These are phyloP conservation scores for Darevskia nairensis DNA, from an alignment of 2,797 vertebrate genomes.

Conservation along the genomic window DNA sequence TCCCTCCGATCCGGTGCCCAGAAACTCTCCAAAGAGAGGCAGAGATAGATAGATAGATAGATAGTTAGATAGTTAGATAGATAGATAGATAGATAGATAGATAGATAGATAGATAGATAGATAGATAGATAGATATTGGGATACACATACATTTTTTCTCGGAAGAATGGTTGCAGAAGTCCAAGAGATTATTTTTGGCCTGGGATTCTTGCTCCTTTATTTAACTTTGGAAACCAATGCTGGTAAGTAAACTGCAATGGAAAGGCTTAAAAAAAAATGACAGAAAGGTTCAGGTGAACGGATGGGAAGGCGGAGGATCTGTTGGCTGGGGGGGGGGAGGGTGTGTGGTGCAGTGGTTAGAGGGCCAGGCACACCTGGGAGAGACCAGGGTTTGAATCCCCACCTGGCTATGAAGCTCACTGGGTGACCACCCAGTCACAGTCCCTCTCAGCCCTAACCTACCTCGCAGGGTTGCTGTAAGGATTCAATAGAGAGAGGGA, in stretches of 20 bases:
- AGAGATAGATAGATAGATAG: too few relatives aligned
- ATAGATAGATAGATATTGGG: background rate
- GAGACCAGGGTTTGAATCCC: too few relatives aligned
- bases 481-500: too few relatives aligned
- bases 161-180: background rate
- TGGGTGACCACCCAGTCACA: background rate
- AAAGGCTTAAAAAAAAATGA: background rate
- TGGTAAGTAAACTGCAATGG: background rate
- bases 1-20: background rate
- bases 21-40: background rate
- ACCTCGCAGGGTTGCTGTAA: too few relatives aligned
- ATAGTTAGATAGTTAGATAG: too few relatives aligned
- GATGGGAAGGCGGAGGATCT: background rate
- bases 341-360: too few relatives aligned
- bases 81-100: too few relatives aligned
- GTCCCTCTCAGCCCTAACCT: background rate
- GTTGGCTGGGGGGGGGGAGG: background rate
- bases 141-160: background rate
- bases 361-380: too few relatives aligned
- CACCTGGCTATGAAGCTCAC: too few relatives aligned
- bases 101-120: background rate
- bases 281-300: background rate
- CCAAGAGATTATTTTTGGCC: background rate
- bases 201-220: conserved; percentile 1
- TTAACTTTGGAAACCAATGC: background rate